These are phyloP conservation scores for Vespertilio murinus DNA, from an alignment of 2,797 vertebrate species.

Conservation along the genomic window DNA sequence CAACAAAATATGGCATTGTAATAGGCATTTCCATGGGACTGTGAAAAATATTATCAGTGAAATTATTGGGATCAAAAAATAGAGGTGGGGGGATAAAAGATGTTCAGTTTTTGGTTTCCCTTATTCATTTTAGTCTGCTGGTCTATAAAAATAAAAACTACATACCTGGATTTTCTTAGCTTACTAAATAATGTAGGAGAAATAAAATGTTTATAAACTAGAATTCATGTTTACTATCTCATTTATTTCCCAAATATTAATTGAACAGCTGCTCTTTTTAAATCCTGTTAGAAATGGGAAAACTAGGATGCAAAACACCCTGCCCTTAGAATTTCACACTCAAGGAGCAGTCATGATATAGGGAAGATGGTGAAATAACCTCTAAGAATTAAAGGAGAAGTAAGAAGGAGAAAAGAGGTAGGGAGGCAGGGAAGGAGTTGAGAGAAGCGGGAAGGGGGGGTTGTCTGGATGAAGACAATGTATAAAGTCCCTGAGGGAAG, in stretches of 20 bases:
- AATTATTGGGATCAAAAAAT: not conserved
- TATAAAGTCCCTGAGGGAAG: not conserved
- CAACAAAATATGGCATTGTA: not conserved
- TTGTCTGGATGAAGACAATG: not conserved
- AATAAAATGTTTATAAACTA: conserved; percentile 58
- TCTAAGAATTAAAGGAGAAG: not conserved
- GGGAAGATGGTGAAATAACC: not conserved
- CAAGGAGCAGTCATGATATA: not conserved
- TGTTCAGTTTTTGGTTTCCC: not conserved
- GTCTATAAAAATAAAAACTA: conserved; percentile 42
- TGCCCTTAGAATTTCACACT: not conserved
- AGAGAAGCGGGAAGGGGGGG: not conserved
- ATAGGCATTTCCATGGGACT: not conserved
- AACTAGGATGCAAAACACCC: not conserved
- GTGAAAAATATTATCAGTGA: not conserved
- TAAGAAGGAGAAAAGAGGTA: not conserved
- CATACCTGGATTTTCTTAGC: not conserved
- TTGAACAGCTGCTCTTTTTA: not conserved
- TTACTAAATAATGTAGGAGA: conserved; percentile 17
- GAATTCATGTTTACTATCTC: not conserved
- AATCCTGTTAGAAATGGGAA: conserved; percentile 12
- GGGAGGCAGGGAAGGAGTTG: not conserved
- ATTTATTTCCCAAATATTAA: conserved; percentile 48
- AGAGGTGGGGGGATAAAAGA: not conserved
- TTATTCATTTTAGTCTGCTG: not conserved